These are phyloP conservation scores for Phaedon cochleariae DNA, from an alignment of 2,888 invertebrate species.

Conservation along the genomic window DNA sequence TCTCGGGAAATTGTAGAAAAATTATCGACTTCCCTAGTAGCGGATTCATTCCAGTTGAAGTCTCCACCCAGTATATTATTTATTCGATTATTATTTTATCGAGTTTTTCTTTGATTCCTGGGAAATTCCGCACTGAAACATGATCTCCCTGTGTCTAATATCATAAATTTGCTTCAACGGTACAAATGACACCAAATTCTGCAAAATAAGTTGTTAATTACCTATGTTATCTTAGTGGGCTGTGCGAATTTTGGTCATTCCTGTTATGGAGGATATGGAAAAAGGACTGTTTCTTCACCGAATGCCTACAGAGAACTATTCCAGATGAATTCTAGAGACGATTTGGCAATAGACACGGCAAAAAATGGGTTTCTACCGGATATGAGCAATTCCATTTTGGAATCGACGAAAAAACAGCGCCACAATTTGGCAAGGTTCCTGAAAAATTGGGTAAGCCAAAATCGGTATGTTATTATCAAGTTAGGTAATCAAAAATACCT, in stretches of 20 bases:
- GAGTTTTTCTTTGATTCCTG: too few species aligned
- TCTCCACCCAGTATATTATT: too few species aligned
- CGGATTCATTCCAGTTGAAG: too few species aligned
- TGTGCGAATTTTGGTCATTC: slow-evolving; percentile 78
- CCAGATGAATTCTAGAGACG: background rate
- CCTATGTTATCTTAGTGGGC: slow-evolving; percentile 64
- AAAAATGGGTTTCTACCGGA: background rate
- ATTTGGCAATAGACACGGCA: background rate
- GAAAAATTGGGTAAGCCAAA: slow-evolving; percentile 15
- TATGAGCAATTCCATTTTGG: background rate
- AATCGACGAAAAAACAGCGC: background rate
- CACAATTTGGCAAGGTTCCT: background rate
- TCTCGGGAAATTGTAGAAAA: too few species aligned
- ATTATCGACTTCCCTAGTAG: too few species aligned
- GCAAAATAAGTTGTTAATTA: background rate
- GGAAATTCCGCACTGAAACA: too few species aligned
- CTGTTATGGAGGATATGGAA: slow-evolving; percentile 79
- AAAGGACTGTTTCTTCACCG: slow-evolving; percentile 59
- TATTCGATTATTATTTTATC: too few species aligned
- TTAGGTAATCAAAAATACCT: slow-evolving; percentile 34
- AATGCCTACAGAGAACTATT: background rate
- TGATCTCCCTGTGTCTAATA: too few species aligned
- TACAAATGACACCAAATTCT: background rate
- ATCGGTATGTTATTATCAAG: slow-evolving; percentile 50
- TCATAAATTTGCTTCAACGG: too few species aligned